Evolutionary conservation across 2,113 vertebrate species (phyloP), one percentile per base, ranked within the genome.

Genomic region (Phoenicopterus ruber): DNA sequence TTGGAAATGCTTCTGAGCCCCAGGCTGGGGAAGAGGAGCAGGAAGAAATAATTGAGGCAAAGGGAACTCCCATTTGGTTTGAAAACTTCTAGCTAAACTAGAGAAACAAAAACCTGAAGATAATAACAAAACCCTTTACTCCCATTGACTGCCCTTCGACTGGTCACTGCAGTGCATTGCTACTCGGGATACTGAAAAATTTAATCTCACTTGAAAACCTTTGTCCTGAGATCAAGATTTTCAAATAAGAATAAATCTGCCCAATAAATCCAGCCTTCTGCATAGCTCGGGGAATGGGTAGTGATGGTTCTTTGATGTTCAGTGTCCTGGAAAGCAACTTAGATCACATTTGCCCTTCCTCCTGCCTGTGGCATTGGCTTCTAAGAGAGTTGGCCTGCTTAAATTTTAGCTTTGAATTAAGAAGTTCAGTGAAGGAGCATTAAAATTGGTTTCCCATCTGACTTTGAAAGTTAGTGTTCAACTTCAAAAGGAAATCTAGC

Each of bases 401-500:
- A 95, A 91, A 89, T 93, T 91, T 94, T 94, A 84, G 73, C 83
- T 96, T 95, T 94, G 92, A 97, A 92, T 92, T 92, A 94, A 92
- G 86, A 94, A 94, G 65, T 89, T 92, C 86, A 85, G 65, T 65
- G 74, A 82, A 88, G 25, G 26, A 91, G 57, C 25, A 90, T 91
- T 90, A 87, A 91, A 89, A 91, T 47, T 76, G 42, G 34, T 92
- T 88, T 82, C 32, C 17, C 59, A 31, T 86, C 59, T 92, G 67
- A 78, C 82, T 95, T 92, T 81, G n/a, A 90, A 95, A 78, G 38
- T 77, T 67, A 72, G 31, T 16, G 19, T 76, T 89, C 72, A 81
- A 38, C 80, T 91, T 94, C 82, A 90, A 94, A 93, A 69, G 67
- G 79, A 92, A 96, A 70, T 52, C 52, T 80, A 76, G 55, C 31